Percentiles rank a stretch among this genome's conserved stretches.
These are phyloP conservation scores for Paradisaea rubra DNA, from an alignment of 2,113 vertebrate genomes.

Conservation along the genomic window DNA sequence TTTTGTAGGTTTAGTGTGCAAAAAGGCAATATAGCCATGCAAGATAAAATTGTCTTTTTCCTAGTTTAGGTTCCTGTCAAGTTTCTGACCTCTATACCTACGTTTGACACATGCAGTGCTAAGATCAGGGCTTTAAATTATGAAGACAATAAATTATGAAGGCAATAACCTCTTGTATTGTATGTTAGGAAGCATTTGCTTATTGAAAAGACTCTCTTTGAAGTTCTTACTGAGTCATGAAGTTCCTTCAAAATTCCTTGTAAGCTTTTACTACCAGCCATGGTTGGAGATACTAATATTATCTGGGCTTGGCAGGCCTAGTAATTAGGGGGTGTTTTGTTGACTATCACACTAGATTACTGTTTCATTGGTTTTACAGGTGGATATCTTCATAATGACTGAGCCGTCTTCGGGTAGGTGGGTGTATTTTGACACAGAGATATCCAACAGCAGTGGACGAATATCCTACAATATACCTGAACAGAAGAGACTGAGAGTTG, in stretches of 20 bases:
- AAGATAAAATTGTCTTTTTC: neutral
- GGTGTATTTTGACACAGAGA: slow-evolving; percentile 93
- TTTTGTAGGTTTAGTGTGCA: neutral
- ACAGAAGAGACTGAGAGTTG: slow-evolving; percentile 84
- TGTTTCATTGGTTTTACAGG: slow-evolving; percentile 64
- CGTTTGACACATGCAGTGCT: neutral
- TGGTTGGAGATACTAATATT: neutral
- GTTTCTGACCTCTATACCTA: neutral
- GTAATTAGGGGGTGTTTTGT: neutral
- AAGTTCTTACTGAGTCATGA: neutral
- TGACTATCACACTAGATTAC: neutral
- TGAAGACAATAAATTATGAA: neutral
- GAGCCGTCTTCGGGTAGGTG: slow-evolving; percentile 91
- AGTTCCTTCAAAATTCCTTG: neutral
- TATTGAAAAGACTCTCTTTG: neutral
- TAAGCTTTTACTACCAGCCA: neutral
- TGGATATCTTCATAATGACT: slow-evolving; percentile 91
- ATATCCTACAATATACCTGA: slow-evolving; percentile 86
- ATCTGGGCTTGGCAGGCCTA: neutral
- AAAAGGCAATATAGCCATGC: neutral
- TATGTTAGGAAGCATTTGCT: neutral
- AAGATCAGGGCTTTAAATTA: neutral
- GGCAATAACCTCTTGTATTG: neutral
- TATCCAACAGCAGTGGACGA: slow-evolving; percentile 91
- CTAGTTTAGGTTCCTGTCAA: neutral